Conservation (phyloP, 2,113 vertebrate species). For the Pelecanus crispus region DNA sequence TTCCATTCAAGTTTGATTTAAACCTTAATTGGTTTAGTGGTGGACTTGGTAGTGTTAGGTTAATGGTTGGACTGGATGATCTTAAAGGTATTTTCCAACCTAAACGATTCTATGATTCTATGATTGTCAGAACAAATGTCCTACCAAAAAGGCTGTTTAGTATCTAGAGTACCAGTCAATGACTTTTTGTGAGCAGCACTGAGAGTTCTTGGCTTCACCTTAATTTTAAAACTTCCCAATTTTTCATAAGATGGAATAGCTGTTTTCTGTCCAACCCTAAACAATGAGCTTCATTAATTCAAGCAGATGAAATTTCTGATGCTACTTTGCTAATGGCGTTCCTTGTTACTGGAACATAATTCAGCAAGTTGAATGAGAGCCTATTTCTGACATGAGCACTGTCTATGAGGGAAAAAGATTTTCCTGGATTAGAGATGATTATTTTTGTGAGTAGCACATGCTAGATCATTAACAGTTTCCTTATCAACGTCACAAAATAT, state of each 20-base stretch:
- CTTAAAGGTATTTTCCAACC: too few species aligned
- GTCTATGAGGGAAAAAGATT: background rate
- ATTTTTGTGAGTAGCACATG: background rate
- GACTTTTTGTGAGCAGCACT: background rate
- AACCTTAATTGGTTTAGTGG: too few species aligned
- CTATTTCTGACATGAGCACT: background rate
- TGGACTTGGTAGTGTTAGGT: too few species aligned
- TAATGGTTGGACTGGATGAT: too few species aligned
- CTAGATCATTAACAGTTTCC: background rate
- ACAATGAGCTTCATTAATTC: background rate
- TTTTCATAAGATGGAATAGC: background rate
- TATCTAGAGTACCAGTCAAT: background rate
- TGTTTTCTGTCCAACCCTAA: background rate
- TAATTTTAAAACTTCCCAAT: background rate
- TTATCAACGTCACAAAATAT: background rate
- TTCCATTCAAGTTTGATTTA: background rate
- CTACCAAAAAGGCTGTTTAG: background rate
- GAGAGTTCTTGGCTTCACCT: background rate
- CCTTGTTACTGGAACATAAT: background rate
- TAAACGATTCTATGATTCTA: too few species aligned
- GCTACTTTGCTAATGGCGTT: background rate
- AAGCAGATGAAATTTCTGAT: background rate
- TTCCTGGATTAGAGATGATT: background rate
- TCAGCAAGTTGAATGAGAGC: background rate
- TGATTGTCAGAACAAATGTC: background rate